These are phyloP conservation scores for Drosophila quadrilineata DNA, from an alignment of 1,140 invertebrate genomes.

Conservation along the genomic window DNA sequence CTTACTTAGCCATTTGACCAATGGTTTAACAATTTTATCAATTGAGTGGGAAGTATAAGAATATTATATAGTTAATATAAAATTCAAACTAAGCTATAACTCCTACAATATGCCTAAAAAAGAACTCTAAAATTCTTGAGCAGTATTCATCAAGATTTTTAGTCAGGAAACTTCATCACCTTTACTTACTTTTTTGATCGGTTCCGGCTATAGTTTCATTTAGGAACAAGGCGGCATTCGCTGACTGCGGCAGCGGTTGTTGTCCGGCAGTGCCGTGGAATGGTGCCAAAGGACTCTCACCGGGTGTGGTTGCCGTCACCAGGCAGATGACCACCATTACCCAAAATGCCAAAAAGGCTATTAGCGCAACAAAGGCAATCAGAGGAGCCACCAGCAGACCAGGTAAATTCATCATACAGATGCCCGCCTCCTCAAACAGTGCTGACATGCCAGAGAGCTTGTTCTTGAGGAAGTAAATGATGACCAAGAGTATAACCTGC, in stretches of 20 bases:
- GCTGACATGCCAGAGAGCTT: constrained; percentile 90
- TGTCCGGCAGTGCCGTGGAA: constrained; percentile 53
- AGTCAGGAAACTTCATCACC: neutral
- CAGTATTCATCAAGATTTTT: neutral
- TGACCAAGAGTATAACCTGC: constrained; percentile 90
- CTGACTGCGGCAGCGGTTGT: constrained; percentile 35
- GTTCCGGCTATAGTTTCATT: constrained; percentile 25
- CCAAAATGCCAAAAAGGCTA: constrained; percentile 93
- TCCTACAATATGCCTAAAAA: too few relatives aligned
- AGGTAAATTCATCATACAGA: constrained; percentile 91
- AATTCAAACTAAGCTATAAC: too few relatives aligned
- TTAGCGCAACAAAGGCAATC: constrained; percentile 90
- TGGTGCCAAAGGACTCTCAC: constrained; percentile 72
- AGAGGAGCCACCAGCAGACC: constrained; percentile 93
- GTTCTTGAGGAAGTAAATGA: constrained; percentile 90
- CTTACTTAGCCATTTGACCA: constrained; percentile 44
- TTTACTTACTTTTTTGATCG: constrained; percentile 60
- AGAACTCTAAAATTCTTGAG: too few relatives aligned
- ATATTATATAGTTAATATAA: constrained; percentile 20
- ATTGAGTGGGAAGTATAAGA: constrained; percentile 33
- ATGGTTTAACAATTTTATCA: constrained; percentile 5
- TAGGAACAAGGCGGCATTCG: constrained; percentile 30
- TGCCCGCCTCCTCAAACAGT: constrained; percentile 93
- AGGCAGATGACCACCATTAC: constrained; percentile 89
- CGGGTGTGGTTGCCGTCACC: constrained; percentile 83